Conservation (phyloP, 2,888 invertebrate genomes). For the Pseudococcus jackbeardsleyi region DNA sequence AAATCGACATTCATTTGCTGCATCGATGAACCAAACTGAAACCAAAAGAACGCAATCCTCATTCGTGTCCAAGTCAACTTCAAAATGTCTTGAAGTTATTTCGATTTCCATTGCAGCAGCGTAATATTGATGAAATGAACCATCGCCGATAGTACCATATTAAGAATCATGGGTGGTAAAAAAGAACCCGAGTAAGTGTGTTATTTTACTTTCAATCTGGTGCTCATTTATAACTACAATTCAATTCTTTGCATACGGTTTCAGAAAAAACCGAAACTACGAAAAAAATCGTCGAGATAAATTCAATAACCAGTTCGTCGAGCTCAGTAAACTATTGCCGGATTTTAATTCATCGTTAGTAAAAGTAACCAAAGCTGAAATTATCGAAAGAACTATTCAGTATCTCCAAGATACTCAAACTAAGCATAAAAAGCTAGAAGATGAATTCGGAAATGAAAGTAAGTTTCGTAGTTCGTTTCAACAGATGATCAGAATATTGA, state of each 20-base stretch:
- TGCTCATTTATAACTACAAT: neutral
- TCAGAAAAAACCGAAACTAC: conserved; percentile 68
- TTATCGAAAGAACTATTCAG: conserved; percentile 68
- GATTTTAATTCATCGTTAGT: conserved; percentile 68
- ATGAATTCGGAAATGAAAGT: conserved; percentile 57
- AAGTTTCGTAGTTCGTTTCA: neutral
- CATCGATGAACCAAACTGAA: neutral
- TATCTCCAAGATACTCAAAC: conserved; percentile 68
- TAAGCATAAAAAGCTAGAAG: conserved; percentile 67
- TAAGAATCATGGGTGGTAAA: conserved; percentile 66
- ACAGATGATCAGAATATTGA: neutral
- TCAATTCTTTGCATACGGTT: conserved; percentile 16
- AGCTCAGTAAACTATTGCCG: conserved; percentile 69
- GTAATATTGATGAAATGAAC: neutral
- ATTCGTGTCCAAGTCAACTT: neutral
- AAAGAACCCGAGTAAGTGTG: conserved; percentile 67
- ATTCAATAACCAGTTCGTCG: conserved; percentile 69
- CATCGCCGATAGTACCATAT: neutral
- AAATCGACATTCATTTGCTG: neutral
- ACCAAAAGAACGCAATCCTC: neutral
- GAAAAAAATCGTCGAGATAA: conserved; percentile 69
- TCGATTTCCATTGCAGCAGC: too few species aligned
- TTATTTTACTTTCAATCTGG: neutral
- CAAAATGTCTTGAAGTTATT: neutral
- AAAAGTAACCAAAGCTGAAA: conserved; percentile 68